Evolutionary conservation across 2,797 vertebrate genomes (phyloP).

Genomic region (Stomatorhinus walkeri): DNA sequence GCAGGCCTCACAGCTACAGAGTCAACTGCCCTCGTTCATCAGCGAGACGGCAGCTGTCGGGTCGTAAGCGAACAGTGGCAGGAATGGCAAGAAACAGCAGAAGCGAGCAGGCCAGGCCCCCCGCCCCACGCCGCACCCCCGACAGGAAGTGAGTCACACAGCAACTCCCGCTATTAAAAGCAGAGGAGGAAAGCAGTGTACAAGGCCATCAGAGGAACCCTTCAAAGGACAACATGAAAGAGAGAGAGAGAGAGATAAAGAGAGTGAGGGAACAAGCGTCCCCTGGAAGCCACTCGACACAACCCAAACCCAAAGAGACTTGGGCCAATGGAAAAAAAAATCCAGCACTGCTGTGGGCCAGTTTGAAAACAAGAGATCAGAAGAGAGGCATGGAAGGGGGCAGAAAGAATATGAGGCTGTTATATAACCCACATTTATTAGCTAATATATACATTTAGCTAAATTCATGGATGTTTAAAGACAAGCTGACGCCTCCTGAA

Average conservation of each 20-base stretch:
- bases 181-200: not conserved
- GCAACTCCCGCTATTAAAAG: not conserved
- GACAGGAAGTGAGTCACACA: slow-evolving; percentile 14
- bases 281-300: not conserved
- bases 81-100: not conserved
- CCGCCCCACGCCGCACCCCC: not conserved
- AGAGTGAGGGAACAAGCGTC: not conserved
- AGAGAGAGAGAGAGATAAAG: not conserved
- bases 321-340: not conserved
- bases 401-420: not conserved
- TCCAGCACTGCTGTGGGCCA: not conserved
- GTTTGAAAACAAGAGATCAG: not conserved
- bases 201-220: not conserved
- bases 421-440: not conserved
- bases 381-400: not conserved
- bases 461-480: not conserved
- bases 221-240: not conserved
- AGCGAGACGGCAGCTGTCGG: not conserved
- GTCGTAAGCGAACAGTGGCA: not conserved
- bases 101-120: not conserved
- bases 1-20: not conserved
- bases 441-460: not conserved
- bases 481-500: not conserved
- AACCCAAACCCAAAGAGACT: not conserved
- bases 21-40: not conserved